phyloP scores from a whole-genome alignment of 2,888 invertebrate genomes.

The Blera fallax region DNA sequence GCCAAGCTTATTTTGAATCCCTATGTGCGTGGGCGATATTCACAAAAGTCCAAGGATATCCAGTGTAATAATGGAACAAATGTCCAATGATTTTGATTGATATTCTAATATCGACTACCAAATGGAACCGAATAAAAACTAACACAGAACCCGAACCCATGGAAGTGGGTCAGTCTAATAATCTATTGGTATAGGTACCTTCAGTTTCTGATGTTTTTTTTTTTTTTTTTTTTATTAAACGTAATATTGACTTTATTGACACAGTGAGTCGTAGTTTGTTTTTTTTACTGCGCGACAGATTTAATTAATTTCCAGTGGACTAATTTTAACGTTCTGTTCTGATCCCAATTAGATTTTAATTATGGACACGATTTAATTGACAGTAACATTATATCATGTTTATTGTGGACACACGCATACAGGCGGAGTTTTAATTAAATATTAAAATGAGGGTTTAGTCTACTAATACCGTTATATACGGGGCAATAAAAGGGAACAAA shows the following conservation, averaged over 20 bases:
- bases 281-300: background rate
- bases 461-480: background rate
- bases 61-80: conserved; percentile 25
- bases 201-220: too few species aligned
- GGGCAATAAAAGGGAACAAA: background rate
- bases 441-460: conserved; percentile 15
- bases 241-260: conserved; percentile 20
- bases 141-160: background rate
- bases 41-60: background rate
- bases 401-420: background rate
- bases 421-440: conserved; percentile 29
- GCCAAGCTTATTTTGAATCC: background rate
- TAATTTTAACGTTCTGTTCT: conserved; percentile 13
- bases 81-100: conserved; percentile 39
- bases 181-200: too few species aligned
- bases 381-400: conserved; percentile 25
- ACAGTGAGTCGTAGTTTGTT: background rate
- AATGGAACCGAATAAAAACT: background rate
- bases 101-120: conserved; percentile 27
- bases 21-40: background rate
- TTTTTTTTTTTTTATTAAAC: background rate
- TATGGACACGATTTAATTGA: conserved; percentile 51
- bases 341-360: conserved; percentile 53
- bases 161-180: background rate
- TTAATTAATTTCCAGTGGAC: conserved; percentile 47